These are phyloP conservation scores for Amphiprion ocellaris DNA, from an alignment of 2,113 vertebrate species.

Conservation along the genomic window DNA sequence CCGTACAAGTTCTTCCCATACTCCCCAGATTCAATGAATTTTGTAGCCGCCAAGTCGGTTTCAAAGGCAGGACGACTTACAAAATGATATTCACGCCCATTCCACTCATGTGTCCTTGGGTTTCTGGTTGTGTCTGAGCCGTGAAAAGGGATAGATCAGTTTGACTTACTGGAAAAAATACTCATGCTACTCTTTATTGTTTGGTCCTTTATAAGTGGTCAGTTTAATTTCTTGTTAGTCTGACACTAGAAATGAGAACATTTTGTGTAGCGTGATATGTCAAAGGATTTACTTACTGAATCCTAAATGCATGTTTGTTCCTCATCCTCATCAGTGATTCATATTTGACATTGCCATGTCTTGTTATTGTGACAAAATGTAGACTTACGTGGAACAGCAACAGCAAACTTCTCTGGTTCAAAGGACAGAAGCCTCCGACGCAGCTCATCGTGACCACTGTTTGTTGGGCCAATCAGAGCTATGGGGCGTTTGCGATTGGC, in stretches of 20 bases:
- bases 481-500: constrained; percentile 93
- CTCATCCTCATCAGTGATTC: neutral
- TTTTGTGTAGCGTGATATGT: no score
- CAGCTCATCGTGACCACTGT: constrained; percentile 93
- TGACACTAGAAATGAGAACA: neutral
- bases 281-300: no score
- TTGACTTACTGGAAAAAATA: neutral
- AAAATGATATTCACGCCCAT: constrained; percentile 96
- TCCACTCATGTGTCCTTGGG: constrained; percentile 89
- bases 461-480: constrained; percentile 92
- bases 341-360: neutral
- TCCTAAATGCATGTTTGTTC: neutral
- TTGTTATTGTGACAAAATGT: neutral
- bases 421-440: constrained; percentile 91
- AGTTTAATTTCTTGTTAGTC: neutral
- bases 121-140: constrained; percentile 92
- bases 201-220: neutral
- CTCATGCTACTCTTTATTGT: neutral
- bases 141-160: neutral
- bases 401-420: constrained; percentile 91
- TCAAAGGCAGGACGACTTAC: constrained; percentile 91
- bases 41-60: constrained; percentile 88
- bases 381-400: constrained; percentile 92
- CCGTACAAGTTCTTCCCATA: constrained; percentile 96
- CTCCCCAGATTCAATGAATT: constrained; percentile 96